These are phyloP conservation scores for Himantopus leucocephalus DNA, from an alignment of 2,113 vertebrate species.

Conservation along the genomic window DNA sequence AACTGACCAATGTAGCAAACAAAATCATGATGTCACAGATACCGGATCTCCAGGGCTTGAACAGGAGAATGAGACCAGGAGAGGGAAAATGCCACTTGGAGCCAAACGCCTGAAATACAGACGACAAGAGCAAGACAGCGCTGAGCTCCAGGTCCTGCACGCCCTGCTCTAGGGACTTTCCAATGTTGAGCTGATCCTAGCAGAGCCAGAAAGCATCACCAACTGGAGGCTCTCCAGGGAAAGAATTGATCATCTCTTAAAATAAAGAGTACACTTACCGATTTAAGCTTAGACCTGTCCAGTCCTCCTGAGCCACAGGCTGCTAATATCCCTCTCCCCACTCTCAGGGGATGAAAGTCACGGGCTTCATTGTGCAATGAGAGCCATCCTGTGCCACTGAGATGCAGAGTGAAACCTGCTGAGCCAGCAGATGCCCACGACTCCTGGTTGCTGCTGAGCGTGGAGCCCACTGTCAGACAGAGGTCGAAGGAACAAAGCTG, in stretches of 20 bases:
- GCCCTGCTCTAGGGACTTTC: background rate
- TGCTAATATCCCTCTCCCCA: background rate
- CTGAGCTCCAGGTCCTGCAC: background rate
- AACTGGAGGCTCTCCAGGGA: background rate
- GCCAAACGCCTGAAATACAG: background rate
- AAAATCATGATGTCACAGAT: slow-evolving; percentile 33
- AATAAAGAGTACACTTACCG: background rate
- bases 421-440: background rate
- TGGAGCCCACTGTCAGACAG: background rate
- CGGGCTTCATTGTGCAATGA: background rate
- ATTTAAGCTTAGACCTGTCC: background rate
- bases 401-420: background rate
- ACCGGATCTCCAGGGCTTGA: background rate
- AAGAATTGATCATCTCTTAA: background rate
- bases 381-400: fast-evolving
- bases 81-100: background rate
- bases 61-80: background rate
- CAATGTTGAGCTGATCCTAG: background rate
- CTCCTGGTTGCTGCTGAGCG: background rate
- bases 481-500: background rate
- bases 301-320: background rate
- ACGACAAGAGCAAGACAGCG: fast-evolving
- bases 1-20: slow-evolving; percentile 58
- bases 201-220: background rate
- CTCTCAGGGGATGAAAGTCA: background rate